Percentiles rank a stretch among this genome's conserved stretches.
Evolutionary conservation across 1,140 invertebrate species (phyloP).

Genomic region (Lordiphosa mommai): DNA sequence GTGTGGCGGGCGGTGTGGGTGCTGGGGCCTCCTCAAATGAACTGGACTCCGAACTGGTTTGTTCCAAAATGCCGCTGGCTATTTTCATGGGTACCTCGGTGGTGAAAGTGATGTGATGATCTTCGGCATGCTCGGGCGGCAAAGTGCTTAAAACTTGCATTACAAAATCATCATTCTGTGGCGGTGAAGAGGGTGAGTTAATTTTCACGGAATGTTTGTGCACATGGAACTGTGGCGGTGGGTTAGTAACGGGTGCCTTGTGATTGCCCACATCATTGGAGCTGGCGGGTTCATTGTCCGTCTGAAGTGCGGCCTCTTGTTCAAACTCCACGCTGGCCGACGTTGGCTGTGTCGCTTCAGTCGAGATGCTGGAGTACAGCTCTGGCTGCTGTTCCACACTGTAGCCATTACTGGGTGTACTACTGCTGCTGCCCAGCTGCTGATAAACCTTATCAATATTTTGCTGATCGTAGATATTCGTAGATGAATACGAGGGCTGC

Average conservation of each 20-base stretch:
- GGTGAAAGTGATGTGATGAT: slow-evolving; percentile 52
- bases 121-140: slow-evolving; percentile 51
- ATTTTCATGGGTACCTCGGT: slow-evolving; percentile 73
- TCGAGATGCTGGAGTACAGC: slow-evolving; percentile 38
- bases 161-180: slow-evolving; percentile 70
- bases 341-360: slow-evolving; percentile 34
- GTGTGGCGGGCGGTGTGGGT: slow-evolving; percentile 31
- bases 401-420: slow-evolving; percentile 36
- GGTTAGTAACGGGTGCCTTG: slow-evolving; percentile 16
- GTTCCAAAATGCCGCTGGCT: slow-evolving; percentile 37
- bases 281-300: slow-evolving; percentile 2
- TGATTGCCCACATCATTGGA: slow-evolving; percentile 15
- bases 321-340: slow-evolving; percentile 56
- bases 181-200: slow-evolving; percentile 49
- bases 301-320: slow-evolving; percentile 29
- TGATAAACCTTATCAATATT: slow-evolving; percentile 69
- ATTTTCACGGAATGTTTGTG: slow-evolving; percentile 67
- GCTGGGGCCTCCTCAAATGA: slow-evolving; percentile 59
- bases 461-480: slow-evolving; percentile 42
- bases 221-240: slow-evolving; percentile 57
- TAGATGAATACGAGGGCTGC: slow-evolving; percentile 17
- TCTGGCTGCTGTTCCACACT: slow-evolving; percentile 30
- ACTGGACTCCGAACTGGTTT: slow-evolving; percentile 64
- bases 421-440: slow-evolving; percentile 51
- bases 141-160: slow-evolving; percentile 63